Evolutionary conservation across 2,797 vertebrate genomes (phyloP).

Genomic region (Tragopan temminckii): DNA sequence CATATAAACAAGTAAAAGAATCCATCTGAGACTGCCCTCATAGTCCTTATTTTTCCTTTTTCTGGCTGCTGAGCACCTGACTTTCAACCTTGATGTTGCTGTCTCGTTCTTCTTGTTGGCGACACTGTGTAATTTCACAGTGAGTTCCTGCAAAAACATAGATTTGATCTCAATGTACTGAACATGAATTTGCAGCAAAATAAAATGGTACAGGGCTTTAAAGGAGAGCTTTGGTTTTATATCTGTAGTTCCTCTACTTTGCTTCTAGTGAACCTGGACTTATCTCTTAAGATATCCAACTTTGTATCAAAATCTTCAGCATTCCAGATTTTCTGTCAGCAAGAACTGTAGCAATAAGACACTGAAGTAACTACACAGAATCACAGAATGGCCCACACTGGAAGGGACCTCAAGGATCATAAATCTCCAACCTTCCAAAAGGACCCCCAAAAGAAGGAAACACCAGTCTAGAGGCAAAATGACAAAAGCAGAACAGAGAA

Average conservation of each 20-base stretch:
- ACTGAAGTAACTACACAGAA: not conserved
- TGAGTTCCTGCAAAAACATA: not conserved
- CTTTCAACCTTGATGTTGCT: not conserved
- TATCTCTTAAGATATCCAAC: not conserved
- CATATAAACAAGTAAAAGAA: not conserved
- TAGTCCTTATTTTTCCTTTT: slow-evolving; percentile 7
- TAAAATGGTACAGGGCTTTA: not conserved
- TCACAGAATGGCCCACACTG: no score
- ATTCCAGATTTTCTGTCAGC: not conserved
- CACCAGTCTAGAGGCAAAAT: slow-evolving; percentile 28
- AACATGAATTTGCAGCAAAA: not conserved
- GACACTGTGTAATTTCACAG: slow-evolving; percentile 14
- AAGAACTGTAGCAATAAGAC: not conserved
- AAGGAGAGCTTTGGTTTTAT: not conserved
- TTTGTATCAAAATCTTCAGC: not conserved
- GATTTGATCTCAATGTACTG: not conserved
- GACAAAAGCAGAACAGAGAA: not conserved
- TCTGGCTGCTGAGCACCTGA: not conserved
- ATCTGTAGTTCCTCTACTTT: not conserved
- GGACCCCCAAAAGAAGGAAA: not conserved
- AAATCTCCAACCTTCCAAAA: no score
- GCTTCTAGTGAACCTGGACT: not conserved
- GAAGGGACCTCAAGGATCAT: no score
- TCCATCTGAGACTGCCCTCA: not conserved
- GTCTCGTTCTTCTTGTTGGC: not conserved